A percentile compares a stretch with the other conserved stretches of the same genome.
These are phyloP conservation scores for Characodon lateralis DNA, from an alignment of 2,797 vertebrate genomes.

Conservation along the genomic window DNA sequence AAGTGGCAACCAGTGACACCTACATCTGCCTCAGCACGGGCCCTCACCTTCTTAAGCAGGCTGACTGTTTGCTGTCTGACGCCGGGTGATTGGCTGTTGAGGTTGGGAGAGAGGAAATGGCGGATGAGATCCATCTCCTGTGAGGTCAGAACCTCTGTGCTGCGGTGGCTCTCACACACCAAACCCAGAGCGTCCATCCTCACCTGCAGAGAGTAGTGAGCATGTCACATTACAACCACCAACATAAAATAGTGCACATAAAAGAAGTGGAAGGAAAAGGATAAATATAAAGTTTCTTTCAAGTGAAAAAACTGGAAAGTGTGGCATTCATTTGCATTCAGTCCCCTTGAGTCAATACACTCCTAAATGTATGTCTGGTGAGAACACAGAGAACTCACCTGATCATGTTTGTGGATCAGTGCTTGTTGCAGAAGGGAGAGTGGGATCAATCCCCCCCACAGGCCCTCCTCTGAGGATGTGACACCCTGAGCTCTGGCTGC, in stretches of 20 bases:
- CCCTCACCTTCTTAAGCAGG: slow-evolving; percentile 88
- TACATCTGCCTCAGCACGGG: background rate
- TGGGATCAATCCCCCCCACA: slow-evolving; percentile 86
- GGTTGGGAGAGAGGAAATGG: slow-evolving; percentile 87
- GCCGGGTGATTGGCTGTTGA: slow-evolving; percentile 91
- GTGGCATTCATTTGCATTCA: too few relatives aligned
- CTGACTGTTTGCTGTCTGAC: slow-evolving; percentile 89
- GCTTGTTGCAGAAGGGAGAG: slow-evolving; percentile 84
- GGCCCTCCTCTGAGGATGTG: slow-evolving; percentile 72
- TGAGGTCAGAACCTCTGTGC: slow-evolving; percentile 86
- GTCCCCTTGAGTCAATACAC: too few relatives aligned
- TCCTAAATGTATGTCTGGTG: too few relatives aligned
- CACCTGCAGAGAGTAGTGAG: slow-evolving; percentile 77
- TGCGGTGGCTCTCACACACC: slow-evolving; percentile 92
- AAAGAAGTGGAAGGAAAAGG: too few relatives aligned
- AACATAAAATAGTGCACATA: background rate
- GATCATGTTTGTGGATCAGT: slow-evolving; percentile 91
- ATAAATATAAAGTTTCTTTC: too few relatives aligned
- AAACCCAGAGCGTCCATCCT: slow-evolving; percentile 93
- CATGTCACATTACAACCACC: background rate
- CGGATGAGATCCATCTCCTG: slow-evolving; percentile 89
- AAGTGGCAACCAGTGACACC: background rate
- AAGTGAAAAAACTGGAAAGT: too few relatives aligned
- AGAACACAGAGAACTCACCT: slow-evolving; percentile 77
- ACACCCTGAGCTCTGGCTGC: slow-evolving; percentile 91